Conservation (phyloP, 2,888 invertebrate species). For the Halictus quadricinctus region DNA sequence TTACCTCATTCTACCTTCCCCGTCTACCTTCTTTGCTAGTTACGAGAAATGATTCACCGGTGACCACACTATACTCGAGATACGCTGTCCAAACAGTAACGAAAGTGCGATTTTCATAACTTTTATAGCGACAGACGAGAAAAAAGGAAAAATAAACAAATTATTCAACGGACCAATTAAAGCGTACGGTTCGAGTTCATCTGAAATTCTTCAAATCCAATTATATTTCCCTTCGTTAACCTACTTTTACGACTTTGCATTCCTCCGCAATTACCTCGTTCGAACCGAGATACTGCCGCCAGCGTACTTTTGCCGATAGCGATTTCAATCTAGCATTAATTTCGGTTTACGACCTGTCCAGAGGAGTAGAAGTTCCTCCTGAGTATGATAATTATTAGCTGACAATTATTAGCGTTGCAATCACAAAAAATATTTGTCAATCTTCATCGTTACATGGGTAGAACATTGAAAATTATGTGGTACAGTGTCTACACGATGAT, state of each 20-base stretch:
- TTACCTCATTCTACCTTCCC: not conserved
- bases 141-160: not conserved
- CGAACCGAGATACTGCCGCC: conserved; percentile 2
- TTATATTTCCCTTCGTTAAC: conserved; percentile 39
- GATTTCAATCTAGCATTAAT: conserved; percentile 6
- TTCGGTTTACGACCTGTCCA: conserved; percentile 20
- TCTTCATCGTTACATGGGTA: no score
- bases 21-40: not conserved
- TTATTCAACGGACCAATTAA: conserved; percentile 4
- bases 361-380: not conserved
- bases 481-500: no score
- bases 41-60: not conserved
- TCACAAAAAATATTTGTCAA: no score
- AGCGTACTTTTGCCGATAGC: conserved; percentile 6
- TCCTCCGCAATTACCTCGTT: conserved; percentile 21
- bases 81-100: not conserved
- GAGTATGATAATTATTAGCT: no score
- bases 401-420: no score
- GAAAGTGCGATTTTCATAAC: not conserved
- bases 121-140: not conserved
- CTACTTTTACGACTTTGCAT: conserved; percentile 17
- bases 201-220: conserved; percentile 19
- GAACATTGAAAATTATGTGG: no score
- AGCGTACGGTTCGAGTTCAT: not conserved
- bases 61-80: not conserved